Evolutionary conservation across 2,113 vertebrate species (phyloP), one percentile per base, ranked within the genome.

Genomic region (Colossoma macropomum): DNA sequence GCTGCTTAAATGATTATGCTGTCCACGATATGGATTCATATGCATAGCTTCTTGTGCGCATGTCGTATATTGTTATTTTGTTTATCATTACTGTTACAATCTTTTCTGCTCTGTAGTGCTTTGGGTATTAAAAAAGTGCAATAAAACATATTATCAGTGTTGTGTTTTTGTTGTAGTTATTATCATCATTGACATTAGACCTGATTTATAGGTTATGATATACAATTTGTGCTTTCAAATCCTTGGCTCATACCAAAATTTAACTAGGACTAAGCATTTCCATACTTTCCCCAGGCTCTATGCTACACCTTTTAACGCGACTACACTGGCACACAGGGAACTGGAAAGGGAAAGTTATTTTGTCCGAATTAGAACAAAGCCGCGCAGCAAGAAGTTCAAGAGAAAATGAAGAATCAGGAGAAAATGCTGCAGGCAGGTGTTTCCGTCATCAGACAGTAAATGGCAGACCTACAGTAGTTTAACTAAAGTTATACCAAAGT

Each of bases 381-480:
- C 11, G 60, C n/a, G 34, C 23, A 8, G 65, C 65, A 48, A 28
- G 56, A 50, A 25, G 56, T 50, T 25, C 56, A 32, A 62, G 59
- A 62, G 59, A 27, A 62, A 62, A 62, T 62, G 59, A 62, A 62
- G 59, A 62, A 63, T 62, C 79, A 25, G 62, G 79, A 63, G 54
- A 73, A 81, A 63, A 73, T 16, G 56, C 79, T 71, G 68, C 56
- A 73, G 79, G 79, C 60, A 62, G 45, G 17, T n/a, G 68, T 73
- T 73, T 63, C 38, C 34, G 16, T 80, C 54, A 48, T 52, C 69
- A 62, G 25, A 23, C 41, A 70, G 48, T 60, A 80, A 71, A 60
- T 25, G 66, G 32, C 32, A 69, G 30, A 21, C 30, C 66, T 69
- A 69, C 66, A 69, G 23, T 25, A 23, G 79, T 73, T 72, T 48